phyloP scores from a whole-genome alignment of 1,140 invertebrate species.

The Spodoptera litura region DNA sequence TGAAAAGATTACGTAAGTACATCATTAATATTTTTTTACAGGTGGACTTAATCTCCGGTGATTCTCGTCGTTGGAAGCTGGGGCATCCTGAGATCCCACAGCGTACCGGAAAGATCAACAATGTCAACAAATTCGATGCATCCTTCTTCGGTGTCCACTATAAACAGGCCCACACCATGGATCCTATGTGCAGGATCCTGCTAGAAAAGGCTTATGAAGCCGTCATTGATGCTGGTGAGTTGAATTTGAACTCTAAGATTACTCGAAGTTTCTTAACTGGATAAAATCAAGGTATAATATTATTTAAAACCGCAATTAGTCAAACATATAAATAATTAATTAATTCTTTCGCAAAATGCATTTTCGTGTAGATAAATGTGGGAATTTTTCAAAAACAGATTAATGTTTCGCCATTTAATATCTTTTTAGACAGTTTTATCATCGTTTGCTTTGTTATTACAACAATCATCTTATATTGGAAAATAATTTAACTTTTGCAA shows the following conservation, averaged over 20 bases:
- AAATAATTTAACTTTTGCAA: too few species aligned
- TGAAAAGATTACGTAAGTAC: too few species aligned
- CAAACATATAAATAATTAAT: too few species aligned
- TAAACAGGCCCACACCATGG: conserved; percentile 94
- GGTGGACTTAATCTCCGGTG: conserved; percentile 93
- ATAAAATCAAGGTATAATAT: not conserved
- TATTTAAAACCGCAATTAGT: too few species aligned
- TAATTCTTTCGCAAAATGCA: too few species aligned
- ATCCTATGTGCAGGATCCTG: conserved; percentile 94
- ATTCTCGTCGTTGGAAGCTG: conserved; percentile 91
- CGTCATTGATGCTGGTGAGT: conserved; percentile 94
- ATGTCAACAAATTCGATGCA: conserved; percentile 93
- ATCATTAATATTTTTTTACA: conserved; percentile 57
- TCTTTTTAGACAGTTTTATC: too few species aligned
- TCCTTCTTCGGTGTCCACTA: conserved; percentile 93
- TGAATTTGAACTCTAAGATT: not conserved
- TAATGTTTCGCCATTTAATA: too few species aligned
- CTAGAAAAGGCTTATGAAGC: conserved; percentile 95
- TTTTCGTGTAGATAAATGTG: too few species aligned
- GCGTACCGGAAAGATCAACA: conserved; percentile 92
- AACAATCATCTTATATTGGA: too few species aligned
- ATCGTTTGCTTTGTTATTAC: too few species aligned
- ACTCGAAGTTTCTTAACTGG: not conserved
- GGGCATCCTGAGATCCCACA: conserved; percentile 90
- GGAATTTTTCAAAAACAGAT: too few species aligned